Evolutionary conservation across 2,888 invertebrate genomes (phyloP).

Genomic region (Dermolepida albohirtum): DNA sequence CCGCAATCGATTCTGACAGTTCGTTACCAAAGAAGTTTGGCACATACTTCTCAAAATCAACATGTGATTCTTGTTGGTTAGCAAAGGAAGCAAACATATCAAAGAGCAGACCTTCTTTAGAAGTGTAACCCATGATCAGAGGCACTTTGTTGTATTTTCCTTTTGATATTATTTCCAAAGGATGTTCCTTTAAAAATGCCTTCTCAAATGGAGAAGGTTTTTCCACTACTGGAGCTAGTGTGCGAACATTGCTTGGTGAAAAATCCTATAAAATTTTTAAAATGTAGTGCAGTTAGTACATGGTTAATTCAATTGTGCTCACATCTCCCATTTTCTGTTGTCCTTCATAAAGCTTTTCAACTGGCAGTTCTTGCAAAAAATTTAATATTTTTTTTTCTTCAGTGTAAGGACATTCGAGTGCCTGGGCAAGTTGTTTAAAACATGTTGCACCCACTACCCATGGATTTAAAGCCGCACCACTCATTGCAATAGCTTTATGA

Average conservation of each 20-base stretch:
- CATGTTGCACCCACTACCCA: slow-evolving; percentile 25
- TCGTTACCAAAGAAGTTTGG: slow-evolving; percentile 47
- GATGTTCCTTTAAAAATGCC: slow-evolving; percentile 52
- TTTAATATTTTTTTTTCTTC: slow-evolving; percentile 26
- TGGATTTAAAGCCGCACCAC: slow-evolving; percentile 38
- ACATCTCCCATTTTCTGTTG: slow-evolving; percentile 32
- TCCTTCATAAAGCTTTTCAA: slow-evolving; percentile 33
- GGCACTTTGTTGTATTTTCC: slow-evolving; percentile 54
- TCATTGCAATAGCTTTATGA: slow-evolving; percentile 48
- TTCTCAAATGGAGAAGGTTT: slow-evolving; percentile 45
- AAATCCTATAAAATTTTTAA: slow-evolving; percentile 1
- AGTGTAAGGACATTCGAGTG: slow-evolving; percentile 8
- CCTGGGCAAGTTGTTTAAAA: slow-evolving; percentile 7
- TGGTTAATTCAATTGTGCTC: not conserved
- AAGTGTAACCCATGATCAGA: slow-evolving; percentile 53
- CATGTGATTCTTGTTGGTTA: slow-evolving; percentile 23
- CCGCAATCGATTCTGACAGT: slow-evolving; percentile 43
- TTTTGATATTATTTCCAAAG: slow-evolving; percentile 49
- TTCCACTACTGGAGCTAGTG: slow-evolving; percentile 47
- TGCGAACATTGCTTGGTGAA: slow-evolving; percentile 18
- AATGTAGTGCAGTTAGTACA: too few species aligned
- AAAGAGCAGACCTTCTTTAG: slow-evolving; percentile 53
- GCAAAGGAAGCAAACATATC: slow-evolving; percentile 30
- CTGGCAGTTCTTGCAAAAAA: slow-evolving; percentile 29
- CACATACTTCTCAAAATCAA: slow-evolving; percentile 48